Evolutionary conservation across 2,888 invertebrate species (phyloP), one percentile per base, ranked within the genome.

Genomic region (Morpho achilles): DNA sequence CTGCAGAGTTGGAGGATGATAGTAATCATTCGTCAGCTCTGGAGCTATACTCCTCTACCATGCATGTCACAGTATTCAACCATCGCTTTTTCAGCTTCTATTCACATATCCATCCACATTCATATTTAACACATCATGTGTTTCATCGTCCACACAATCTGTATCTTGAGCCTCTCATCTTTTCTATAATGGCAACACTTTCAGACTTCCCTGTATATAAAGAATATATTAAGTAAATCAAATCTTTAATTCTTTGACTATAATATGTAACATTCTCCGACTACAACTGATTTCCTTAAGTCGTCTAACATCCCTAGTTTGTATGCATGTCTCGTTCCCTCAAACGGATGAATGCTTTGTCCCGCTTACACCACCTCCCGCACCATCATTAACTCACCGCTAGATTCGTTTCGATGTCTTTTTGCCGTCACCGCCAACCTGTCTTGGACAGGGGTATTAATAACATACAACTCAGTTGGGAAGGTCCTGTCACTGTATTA

Each of bases 271-370:
- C 16, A 42, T 23, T 7, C 7, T 53, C 22, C 10, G 40, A 54
- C 54, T 46, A 51, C 10, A 40, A 46, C 53, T 40, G 16, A 53
- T 10, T 47, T 52, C 8, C 45, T 10, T 16, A 54, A 54, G 40
- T 46, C 53, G 22, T 22, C 10, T 46, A 40, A 46, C 53, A 53
- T 54, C 48, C 54, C 48, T 42, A 54, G 81, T 82, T 86, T 79
- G 73, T 86, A 79, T 77, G 69, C 74, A 72, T 74, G 73, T 87
- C 86, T 75, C 80, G 71, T 77, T 87, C 76, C 60, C 76, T 75
- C 82, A 67, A 69, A 68, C 65, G 64, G 67, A 69, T 74, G 59
- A 72, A 67, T 67, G 65, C 67, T 57, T 58, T 65, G 64, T 65
- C 67, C 67, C 66, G 56, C 64, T 62, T 64, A 61, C 62, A 49